phyloP scores from a whole-genome alignment of 2,888 invertebrate genomes.

The Colostygia pectinataria region DNA sequence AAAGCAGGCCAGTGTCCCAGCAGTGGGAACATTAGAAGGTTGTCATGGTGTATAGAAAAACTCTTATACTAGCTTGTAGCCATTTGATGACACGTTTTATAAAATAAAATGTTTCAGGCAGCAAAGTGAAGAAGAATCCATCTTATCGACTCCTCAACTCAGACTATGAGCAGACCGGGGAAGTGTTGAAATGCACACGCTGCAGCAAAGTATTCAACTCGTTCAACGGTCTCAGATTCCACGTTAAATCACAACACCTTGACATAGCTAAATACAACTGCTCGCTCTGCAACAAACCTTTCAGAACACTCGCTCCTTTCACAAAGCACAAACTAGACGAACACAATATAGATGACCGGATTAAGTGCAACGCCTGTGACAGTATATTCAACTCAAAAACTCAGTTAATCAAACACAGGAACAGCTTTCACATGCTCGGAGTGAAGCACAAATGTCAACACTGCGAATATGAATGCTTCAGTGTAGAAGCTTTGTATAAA shows the following conservation, averaged over 20 bases:
- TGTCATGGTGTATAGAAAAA: too few species aligned
- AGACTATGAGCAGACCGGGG: conserved; percentile 3
- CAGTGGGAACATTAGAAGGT: too few species aligned
- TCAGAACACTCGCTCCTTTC: background rate
- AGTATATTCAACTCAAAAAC: conserved; percentile 28
- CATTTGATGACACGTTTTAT: too few species aligned
- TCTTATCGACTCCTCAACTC: background rate
- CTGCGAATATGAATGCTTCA: conserved; percentile 19
- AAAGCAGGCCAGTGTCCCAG: too few species aligned
- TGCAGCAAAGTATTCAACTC: conserved; percentile 3
- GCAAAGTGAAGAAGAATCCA: conserved; percentile 1
- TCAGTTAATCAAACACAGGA: conserved; percentile 2
- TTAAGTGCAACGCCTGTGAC: conserved; percentile 36
- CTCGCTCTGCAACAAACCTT: background rate
- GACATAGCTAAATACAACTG: conserved; percentile 1
- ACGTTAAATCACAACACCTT: conserved; percentile 6
- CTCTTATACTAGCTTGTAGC: too few species aligned
- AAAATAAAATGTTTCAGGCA: conserved; percentile 7
- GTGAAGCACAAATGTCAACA: conserved; percentile 26
- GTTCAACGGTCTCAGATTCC: background rate
- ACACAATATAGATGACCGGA: conserved; percentile 39
- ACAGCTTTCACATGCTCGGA: conserved; percentile 22
- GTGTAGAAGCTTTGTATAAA: conserved; percentile 8
- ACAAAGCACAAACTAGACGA: conserved; percentile 32
- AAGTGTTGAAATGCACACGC: background rate